A percentile compares a stretch with the other conserved stretches of the same genome.
Evolutionary conservation across 2,888 invertebrate genomes (phyloP).

Genomic region (Seladonia tumulorum): DNA sequence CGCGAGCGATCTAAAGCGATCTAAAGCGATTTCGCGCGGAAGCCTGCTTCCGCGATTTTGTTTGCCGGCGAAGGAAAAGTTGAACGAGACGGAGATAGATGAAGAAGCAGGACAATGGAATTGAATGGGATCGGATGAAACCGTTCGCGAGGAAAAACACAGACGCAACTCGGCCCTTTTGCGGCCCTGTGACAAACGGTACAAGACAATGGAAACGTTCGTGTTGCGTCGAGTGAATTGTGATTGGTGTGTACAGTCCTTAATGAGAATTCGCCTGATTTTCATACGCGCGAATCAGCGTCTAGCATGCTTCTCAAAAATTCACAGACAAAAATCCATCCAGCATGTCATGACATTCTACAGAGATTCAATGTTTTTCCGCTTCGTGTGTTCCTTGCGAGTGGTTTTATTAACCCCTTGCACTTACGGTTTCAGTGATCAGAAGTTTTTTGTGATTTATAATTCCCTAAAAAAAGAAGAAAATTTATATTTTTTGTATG

Average conservation of each 20-base stretch:
- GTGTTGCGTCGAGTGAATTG: conserved; percentile 38
- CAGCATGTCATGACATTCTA: not conserved
- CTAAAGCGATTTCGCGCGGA: conserved; percentile 26
- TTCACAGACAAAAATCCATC: not conserved
- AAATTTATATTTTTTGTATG: too few species aligned
- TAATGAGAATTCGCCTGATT: conserved; percentile 5
- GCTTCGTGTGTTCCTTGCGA: not conserved
- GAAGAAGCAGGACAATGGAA: conserved; percentile 1
- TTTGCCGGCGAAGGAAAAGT: conserved; percentile 2
- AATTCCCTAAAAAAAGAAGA: too few species aligned
- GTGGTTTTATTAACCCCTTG: too few species aligned
- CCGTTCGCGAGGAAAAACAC: conserved; percentile 10
- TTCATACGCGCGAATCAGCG: not conserved
- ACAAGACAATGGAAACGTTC: conserved; percentile 49
- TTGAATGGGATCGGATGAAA: conserved; percentile 15
- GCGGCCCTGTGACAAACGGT: conserved; percentile 34
- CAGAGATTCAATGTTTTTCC: not conserved
- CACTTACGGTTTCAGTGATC: too few species aligned
- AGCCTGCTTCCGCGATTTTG: conserved; percentile 18
- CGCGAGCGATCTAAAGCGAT: conserved; percentile 27
- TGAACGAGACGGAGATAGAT: not conserved
- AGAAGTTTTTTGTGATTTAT: too few species aligned
- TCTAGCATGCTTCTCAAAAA: not conserved
- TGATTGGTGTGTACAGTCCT: not conserved
- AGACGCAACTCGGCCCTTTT: conserved; percentile 10